A percentile compares a stretch with the other conserved stretches of the same genome.
phyloP scores from a whole-genome alignment of 2,797 vertebrate genomes.

The Pterois miles region DNA sequence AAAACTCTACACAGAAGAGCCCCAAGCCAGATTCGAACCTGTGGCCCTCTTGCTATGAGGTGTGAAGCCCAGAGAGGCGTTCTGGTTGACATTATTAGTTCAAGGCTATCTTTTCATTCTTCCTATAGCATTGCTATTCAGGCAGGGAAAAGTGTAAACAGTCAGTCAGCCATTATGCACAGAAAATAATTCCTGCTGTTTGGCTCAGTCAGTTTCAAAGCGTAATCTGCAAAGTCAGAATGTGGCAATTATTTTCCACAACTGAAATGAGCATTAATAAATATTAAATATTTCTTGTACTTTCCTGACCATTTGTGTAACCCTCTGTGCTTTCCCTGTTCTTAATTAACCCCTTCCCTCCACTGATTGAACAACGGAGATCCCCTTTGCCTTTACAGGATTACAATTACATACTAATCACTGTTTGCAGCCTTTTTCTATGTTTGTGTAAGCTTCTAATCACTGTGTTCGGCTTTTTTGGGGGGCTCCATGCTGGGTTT shows the following conservation, averaged over 20 bases:
- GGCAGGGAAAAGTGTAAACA: background rate
- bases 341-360: constrained; percentile 64
- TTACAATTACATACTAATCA: constrained; percentile 78
- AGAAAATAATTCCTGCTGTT: constrained; percentile 35
- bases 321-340: constrained; percentile 1
- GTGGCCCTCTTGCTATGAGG: no score
- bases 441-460: constrained; percentile 77
- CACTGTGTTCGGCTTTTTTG: constrained; percentile 70
- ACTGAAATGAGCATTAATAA: constrained; percentile 27
- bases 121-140: constrained; percentile 28
- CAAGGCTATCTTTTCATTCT: background rate
- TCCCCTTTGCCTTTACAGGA: constrained; percentile 53
- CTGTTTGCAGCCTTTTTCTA: constrained; percentile 69
- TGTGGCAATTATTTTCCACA: constrained; percentile 1
- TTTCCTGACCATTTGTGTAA: constrained; percentile 11
- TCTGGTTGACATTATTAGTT: constrained; percentile 11
- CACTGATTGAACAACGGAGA: constrained; percentile 8
- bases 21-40: no score
- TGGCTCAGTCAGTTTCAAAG: constrained; percentile 41
- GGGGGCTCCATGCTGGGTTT: constrained; percentile 71
- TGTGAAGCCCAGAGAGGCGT: background rate
- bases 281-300: constrained; percentile 21
- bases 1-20: no score
- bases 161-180: constrained; percentile 19
- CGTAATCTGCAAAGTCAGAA: constrained; percentile 23